A percentile compares a stretch with the other conserved stretches of the same genome.
These are phyloP conservation scores for Pseudotriccus pelzelni DNA, from an alignment of 2,797 vertebrate species.

Conservation along the genomic window DNA sequence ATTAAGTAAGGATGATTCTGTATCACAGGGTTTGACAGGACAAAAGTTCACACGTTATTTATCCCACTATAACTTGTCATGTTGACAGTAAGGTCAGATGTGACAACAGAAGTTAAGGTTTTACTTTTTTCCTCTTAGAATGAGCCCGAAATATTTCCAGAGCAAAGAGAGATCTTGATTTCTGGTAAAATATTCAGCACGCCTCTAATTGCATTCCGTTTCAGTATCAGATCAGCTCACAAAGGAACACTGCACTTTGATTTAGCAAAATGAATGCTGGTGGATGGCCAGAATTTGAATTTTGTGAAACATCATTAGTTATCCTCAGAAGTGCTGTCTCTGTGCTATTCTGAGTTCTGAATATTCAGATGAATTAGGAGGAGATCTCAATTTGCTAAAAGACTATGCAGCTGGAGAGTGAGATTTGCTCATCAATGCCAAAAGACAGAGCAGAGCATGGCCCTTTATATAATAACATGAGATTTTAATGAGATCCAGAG, in stretches of 20 bases:
- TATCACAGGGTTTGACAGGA: not conserved
- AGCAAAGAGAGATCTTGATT: not conserved
- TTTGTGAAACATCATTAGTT: slow-evolving; percentile 50
- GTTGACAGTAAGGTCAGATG: not conserved
- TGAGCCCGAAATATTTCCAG: not conserved
- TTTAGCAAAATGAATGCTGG: slow-evolving; percentile 44
- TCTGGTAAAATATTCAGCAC: slow-evolving; percentile 18
- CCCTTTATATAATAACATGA: not conserved
- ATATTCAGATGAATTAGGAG: slow-evolving; percentile 39
- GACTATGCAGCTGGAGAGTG: slow-evolving; percentile 16
- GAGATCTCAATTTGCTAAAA: slow-evolving; percentile 33
- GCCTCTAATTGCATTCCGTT: slow-evolving; percentile 27
- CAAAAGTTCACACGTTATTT: not conserved
- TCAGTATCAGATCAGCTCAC: slow-evolving; percentile 1
- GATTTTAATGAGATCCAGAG: not conserved
- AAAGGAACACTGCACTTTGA: slow-evolving; percentile 36
- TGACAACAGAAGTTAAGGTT: not conserved
- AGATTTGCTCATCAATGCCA: not conserved
- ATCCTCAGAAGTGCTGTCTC: slow-evolving; percentile 36
- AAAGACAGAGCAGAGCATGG: not conserved
- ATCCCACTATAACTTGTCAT: not conserved
- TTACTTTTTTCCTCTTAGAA: not conserved
- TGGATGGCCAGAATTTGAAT: slow-evolving; percentile 44
- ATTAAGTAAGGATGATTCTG: not conserved
- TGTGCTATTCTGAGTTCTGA: slow-evolving; percentile 33